phyloP scores from a whole-genome alignment of 2,888 invertebrate species.

The Pristionchus mayeri region DNA sequence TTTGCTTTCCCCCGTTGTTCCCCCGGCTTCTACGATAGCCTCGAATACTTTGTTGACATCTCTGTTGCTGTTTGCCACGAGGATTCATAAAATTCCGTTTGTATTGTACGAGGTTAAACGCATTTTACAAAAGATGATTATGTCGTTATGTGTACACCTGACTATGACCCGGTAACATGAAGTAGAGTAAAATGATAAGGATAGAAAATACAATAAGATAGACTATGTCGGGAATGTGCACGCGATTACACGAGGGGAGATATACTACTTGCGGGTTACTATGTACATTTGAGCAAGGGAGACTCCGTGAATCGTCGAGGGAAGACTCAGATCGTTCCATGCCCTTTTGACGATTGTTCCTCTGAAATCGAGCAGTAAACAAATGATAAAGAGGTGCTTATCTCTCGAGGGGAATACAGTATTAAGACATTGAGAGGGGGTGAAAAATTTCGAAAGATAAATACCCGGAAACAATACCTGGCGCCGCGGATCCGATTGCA shows the following conservation, averaged over 20 bases:
- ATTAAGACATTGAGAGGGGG: too few species aligned
- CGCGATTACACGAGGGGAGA: background rate
- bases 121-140: slow-evolving; percentile 11
- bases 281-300: background rate
- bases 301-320: background rate
- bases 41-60: background rate
- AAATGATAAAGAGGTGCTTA: too few species aligned
- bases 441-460: too few species aligned
- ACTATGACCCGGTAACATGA: background rate
- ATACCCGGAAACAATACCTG: too few species aligned
- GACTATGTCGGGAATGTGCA: slow-evolving; percentile 18
- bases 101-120: slow-evolving; percentile 30
- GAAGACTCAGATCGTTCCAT: background rate
- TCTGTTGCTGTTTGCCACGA: slow-evolving; percentile 3
- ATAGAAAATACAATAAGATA: background rate
- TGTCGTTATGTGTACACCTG: slow-evolving; percentile 32
- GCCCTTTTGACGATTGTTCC: background rate
- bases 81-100: slow-evolving; percentile 21
- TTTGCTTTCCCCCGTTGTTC: background rate
- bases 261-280: background rate
- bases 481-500: background rate
- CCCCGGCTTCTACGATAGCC: background rate
- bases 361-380: slow-evolving; percentile 10
- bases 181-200: background rate
- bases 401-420: too few species aligned